phyloP scores from a whole-genome alignment of 1,140 invertebrate species.

The Heliconius nattereri region DNA sequence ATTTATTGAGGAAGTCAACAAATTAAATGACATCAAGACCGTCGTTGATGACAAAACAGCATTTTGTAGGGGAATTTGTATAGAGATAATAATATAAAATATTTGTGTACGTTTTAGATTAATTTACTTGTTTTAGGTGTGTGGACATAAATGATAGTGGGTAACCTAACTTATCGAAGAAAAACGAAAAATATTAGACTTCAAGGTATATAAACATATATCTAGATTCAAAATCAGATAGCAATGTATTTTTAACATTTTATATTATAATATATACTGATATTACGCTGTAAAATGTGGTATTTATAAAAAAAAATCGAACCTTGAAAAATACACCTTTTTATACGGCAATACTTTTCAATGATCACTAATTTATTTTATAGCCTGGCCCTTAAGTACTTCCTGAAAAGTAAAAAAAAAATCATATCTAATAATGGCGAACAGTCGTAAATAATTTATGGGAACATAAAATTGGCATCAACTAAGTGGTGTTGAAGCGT shows the following conservation, averaged over 20 bases:
- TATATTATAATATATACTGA: too few relatives aligned
- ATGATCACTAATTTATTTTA: slow-evolving; percentile 12
- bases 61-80: slow-evolving; percentile 17
- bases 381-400: not conserved
- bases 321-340: not conserved
- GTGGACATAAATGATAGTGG: too few relatives aligned
- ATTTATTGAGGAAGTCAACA: slow-evolving; percentile 44
- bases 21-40: slow-evolving; percentile 37
- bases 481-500: slow-evolving; percentile 50
- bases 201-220: too few relatives aligned
- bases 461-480: slow-evolving; percentile 48
- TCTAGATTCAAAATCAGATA: too few relatives aligned
- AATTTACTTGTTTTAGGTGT: not conserved
- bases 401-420: slow-evolving; percentile 13
- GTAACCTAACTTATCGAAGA: too few relatives aligned
- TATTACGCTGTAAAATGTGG: not conserved
- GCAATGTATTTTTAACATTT: too few relatives aligned
- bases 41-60: slow-evolving; percentile 29
- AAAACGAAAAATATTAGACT: too few relatives aligned
- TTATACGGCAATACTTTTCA: slow-evolving; percentile 14
- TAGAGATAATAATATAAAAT: not conserved
- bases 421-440: slow-evolving; percentile 42
- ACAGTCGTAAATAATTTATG: slow-evolving; percentile 60
- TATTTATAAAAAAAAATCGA: slow-evolving; percentile 13
- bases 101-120: not conserved